phyloP scores from a whole-genome alignment of 2,113 vertebrate genomes.

The Anarrhichthys ocellatus region DNA sequence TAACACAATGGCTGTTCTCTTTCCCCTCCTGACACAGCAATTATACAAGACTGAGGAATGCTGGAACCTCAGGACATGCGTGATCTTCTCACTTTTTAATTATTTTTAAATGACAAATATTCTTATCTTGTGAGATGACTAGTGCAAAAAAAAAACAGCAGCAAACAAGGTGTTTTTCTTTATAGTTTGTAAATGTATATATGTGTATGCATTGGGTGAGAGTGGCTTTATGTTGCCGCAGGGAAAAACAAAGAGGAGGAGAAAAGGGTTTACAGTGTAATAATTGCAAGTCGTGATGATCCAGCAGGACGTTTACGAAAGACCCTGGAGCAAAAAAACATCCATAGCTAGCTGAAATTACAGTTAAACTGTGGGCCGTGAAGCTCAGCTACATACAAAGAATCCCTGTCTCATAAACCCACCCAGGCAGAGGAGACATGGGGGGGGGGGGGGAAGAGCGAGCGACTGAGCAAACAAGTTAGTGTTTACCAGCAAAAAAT shows the following conservation, averaged over 20 bases:
- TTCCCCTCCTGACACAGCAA: slow-evolving; percentile 51
- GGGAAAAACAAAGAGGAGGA: slow-evolving; percentile 21
- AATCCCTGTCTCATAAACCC: slow-evolving; percentile 75
- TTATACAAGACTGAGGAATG: slow-evolving; percentile 63
- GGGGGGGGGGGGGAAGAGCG: slow-evolving; percentile 14
- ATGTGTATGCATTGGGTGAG: neutral
- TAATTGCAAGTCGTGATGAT: slow-evolving; percentile 38
- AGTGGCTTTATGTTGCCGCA: slow-evolving; percentile 24
- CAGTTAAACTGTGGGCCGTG: slow-evolving; percentile 57
- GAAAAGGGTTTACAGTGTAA: slow-evolving; percentile 33
- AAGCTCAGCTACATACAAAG: slow-evolving; percentile 72
- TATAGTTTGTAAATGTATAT: neutral
- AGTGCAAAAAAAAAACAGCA: neutral
- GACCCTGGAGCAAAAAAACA: slow-evolving; percentile 43
- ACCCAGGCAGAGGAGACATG: slow-evolving; percentile 66
- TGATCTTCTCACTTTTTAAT: slow-evolving; percentile 9
- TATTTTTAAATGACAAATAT: neutral
- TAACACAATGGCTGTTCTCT: slow-evolving; percentile 51
- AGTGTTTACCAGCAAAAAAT: slow-evolving; percentile 52
- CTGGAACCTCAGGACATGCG: slow-evolving; percentile 16
- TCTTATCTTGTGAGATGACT: slow-evolving; percentile 1
- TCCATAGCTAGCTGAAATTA: slow-evolving; percentile 59
- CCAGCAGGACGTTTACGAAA: slow-evolving; percentile 48
- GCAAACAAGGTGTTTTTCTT: neutral
- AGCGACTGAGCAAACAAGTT: slow-evolving; percentile 49